phyloP scores from a whole-genome alignment of 2,113 vertebrate species.

The Alosa alosa region DNA sequence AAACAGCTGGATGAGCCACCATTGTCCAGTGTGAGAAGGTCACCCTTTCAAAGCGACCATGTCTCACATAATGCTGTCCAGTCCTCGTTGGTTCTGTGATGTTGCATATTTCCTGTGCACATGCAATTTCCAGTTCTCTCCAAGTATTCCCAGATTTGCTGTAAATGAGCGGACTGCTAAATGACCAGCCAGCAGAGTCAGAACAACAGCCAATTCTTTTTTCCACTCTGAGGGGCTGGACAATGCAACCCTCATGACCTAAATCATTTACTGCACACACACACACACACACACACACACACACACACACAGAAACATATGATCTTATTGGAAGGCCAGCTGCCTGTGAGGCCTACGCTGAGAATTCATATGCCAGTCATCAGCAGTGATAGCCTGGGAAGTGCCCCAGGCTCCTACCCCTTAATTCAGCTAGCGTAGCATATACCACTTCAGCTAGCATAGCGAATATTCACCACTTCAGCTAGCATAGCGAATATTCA shows the following conservation, averaged over 20 bases:
- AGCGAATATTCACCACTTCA: too few species aligned
- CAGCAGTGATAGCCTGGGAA: conserved; percentile 63
- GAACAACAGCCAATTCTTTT: background rate
- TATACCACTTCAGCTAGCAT: too few species aligned
- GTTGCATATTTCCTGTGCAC: conserved; percentile 32
- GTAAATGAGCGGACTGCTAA: conserved; percentile 5
- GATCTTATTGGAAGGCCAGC: conserved; percentile 40
- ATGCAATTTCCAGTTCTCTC: conserved; percentile 30
- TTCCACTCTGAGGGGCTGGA: conserved; percentile 16
- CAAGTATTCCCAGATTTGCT: conserved; percentile 27
- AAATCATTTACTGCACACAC: conserved; percentile 23
- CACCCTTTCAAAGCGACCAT: conserved; percentile 41
- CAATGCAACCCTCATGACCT: conserved; percentile 19
- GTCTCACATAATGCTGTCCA: conserved; percentile 52
- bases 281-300: too few species aligned
- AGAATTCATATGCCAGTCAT: conserved; percentile 72
- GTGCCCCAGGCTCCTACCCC: conserved; percentile 57
- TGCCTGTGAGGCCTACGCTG: conserved; percentile 62
- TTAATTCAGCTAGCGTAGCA: conserved; percentile 37
- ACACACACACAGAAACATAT: too few species aligned
- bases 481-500: too few species aligned
- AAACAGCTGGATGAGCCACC: conserved; percentile 48
- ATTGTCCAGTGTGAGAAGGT: conserved; percentile 57
- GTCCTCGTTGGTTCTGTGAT: conserved; percentile 20
- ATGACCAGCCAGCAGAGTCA: conserved; percentile 5